Base-by-base conservation (phyloP, 2,888 invertebrate species). In the Spisula subtruncata region DNA sequence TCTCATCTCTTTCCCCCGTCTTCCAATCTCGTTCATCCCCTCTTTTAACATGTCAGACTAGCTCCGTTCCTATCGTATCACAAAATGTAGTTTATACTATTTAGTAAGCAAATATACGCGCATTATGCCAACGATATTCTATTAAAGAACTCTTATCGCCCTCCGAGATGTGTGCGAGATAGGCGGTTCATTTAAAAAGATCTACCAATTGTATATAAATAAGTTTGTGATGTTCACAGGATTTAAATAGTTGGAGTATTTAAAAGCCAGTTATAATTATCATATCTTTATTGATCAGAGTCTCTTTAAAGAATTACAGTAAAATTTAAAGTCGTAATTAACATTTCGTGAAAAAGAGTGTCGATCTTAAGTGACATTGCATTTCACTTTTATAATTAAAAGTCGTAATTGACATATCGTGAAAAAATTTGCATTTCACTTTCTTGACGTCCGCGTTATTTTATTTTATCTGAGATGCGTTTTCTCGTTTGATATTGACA, bases 181-280 rank as follows among this genome's bases (percentile, higher is more conserved):
- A 66, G 8, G 60, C n/a, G 60, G 25, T 25, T 66, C 12, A n/a
- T 25, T 66, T 25, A 66, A 66, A 41, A 66, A n/a, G n/a, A 66
- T 66, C 60, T 66, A 66, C 60, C 25, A 66, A 66, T 66, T 66
- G n/a, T 66, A 66, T 6, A 25, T n/a, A n/a, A n/a, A n/a, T n/a
- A n/a, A n/a, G n/a, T 25, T 25, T 25, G 60, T 66, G 25, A 66
- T n/a, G 25, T n/a, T 66, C 25, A 25, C 60, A 25, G 60, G 60
- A 25, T 66, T 66, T 66, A 66, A 66, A 66, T 10, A 66, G 10
- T 66, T 25, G 1, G 60, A n/a, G 60, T 66, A 66, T 66, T 66
- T 66, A 25, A 25, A 66, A 66, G n/a, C 5, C 25, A 25, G 60
- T 25, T 0, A 66, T 66, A 66, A 66, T 66, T 25, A 66, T n/a